Evolutionary conservation across 2,888 invertebrate genomes (phyloP), one percentile per base, ranked within the genome.

Genomic region (Archips crataeganus): DNA sequence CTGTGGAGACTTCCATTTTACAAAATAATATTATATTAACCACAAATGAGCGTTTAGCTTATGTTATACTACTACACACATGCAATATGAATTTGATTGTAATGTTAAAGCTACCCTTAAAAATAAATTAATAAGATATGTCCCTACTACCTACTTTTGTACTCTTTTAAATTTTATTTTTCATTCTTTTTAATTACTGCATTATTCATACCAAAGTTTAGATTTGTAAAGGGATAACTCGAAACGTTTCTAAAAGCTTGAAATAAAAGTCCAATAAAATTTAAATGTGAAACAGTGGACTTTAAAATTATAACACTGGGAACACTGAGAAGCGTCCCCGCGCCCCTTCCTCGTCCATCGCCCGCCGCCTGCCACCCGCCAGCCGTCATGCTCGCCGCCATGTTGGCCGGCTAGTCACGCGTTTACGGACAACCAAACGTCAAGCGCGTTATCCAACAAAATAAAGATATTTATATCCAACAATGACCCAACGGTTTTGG

Each of bases 1-100:
- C 45, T 13, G 51, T 49, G n/a, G 70, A 72, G 32, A 73, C 60
- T 62, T 76, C 75, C 76, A 76, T 76, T 60, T 63, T 64, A 49
- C 10, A 32, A 49, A 59, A 34, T 39, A 10, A 57, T 36, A 23
- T 23, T 23, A 45, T n/a, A 49, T 11, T 0, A n/a, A n/a, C 5
- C n/a, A 49, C 49, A 49, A 49, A 54, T 54, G 8, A 54, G 51
- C 15, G 51, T 13, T 49, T 51, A 51, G 54, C 23, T 15, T 2
- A 54, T 23, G 23, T 2, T 49, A n/a, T 49, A 13, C 13, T 3
- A 15, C 8, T 23, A 9, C 15, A n/a, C 51, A 9, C 54, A 23
- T 23, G 23, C 23, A 23, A 23, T 23, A 23, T 8, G 6, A 54
- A 2, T 54, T 23, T 15, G 9, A 49, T n/a, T 54, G 49, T 49